Conservation (phyloP, 1,140 invertebrate species). For the Ceratina calcarata region DNA sequence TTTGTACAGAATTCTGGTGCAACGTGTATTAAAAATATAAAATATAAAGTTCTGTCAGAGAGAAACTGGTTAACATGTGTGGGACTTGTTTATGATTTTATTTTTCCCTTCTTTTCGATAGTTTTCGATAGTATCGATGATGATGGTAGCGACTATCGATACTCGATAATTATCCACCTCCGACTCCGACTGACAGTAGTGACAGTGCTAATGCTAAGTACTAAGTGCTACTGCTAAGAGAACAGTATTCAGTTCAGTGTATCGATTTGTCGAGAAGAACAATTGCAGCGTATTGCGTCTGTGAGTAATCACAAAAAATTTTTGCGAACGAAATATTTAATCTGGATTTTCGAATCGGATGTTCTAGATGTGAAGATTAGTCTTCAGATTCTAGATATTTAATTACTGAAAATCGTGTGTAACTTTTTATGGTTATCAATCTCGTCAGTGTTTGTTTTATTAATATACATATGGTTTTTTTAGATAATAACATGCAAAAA, state of each 20-base stretch:
- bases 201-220: too few species aligned
- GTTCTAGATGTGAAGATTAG: background rate
- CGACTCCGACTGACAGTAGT: too few species aligned
- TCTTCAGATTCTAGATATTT: background rate
- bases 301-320: constrained; percentile 54
- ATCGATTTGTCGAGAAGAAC: constrained; percentile 28
- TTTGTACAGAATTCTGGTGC: too few species aligned
- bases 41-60: too few species aligned
- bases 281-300: constrained; percentile 45
- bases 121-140: too few species aligned
- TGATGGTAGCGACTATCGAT: too few species aligned
- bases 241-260: background rate
- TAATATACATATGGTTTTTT: constrained; percentile 1
- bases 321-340: constrained; percentile 20
- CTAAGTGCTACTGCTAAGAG: too few species aligned
- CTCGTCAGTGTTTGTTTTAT: constrained; percentile 11
- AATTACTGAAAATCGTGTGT: background rate
- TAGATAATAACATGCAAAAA: constrained; percentile 49
- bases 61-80: too few species aligned
- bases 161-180: too few species aligned
- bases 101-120: too few species aligned
- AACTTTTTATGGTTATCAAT: background rate
- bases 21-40: too few species aligned
- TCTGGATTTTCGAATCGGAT: constrained; percentile 2
- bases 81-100: too few species aligned